Base-by-base conservation (phyloP, 2,797 vertebrate genomes). In the Helicolenus hilgendorfi region DNA sequence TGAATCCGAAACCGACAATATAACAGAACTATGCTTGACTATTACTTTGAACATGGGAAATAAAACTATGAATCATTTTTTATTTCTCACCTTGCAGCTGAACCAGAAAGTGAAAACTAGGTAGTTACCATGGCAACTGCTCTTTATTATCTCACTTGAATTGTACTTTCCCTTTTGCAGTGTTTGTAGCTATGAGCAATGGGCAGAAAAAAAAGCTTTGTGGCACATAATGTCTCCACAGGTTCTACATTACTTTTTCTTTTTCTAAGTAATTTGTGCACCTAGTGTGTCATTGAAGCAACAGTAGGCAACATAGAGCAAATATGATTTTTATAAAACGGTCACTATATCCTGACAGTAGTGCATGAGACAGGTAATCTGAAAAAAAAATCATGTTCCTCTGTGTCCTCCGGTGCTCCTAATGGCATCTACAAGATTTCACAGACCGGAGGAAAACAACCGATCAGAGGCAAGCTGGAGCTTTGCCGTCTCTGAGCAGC, bases 381-480 rank as follows among this genome's bases (percentile, higher is more conserved):
- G 45, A 49, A 18, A 49, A 36, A 49, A 20, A 49, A 49, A 49
- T 45, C 15, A 49, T 49, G 45, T 49, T 20, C 45, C 18, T 49
- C 18, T 49, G 7, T 49, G 45, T 49, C 18, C 45, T 49, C 45
- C 7, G 45, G 41, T 45, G 41, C 15, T 18, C 41, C 41, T 45
- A 45, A 45, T 7, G 41, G 41, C 41, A 45, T 45, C 41, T 45
- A 7, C 41, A 45, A 45, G 41, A 18, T 45, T 18, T 45, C 41
- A 45, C 15, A 45, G 41, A 45, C 41, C 6, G 41, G 41, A 45
- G 41, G 15, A 45, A 45, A 45, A 45, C 15, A 45, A 45, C 41
- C 41, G 0, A 45, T 45, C 41, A 18, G 41, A 45, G 41, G 0
- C 41, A 0, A 45, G 41, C 41, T 7, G 41, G 41, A 49, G 45